Evolutionary conservation across 2,797 vertebrate species (phyloP), one percentile per base, ranked within the genome.

Genomic region (Pristis pectinata): DNA sequence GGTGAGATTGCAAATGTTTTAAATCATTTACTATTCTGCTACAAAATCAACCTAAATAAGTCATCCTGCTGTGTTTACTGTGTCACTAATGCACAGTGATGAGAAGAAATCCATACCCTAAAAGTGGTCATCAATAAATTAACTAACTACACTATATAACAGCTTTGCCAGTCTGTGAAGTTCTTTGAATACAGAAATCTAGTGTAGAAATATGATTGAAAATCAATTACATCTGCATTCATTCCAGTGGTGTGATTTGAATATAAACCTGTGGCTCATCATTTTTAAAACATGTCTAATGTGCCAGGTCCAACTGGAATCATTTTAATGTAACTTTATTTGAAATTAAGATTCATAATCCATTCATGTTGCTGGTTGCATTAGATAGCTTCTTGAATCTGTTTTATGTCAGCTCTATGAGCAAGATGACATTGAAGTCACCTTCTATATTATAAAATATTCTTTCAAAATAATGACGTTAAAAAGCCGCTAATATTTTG

Each of bases 301-400:
- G 4, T 94, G 92, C 70, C 92, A 94, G 70, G 15, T 72, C 70
- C 70, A 34, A 53, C 70, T 53, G 49, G 70, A 94, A 94, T 94
- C 92, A 94, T 76, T 94, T 94, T 94, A 76, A 17, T 94, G 92
- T 72, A 53, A 76, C 70, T n/a, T 76, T 94, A 93, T 76, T 74
- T 94, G 92, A 76, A 94, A 94, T 94, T 76, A 94, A 53, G 92
- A 74, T 94, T 94, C 67, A n/a, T 94, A 94, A 94, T 74, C 67
- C 49, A 53, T 49, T 53, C 15, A 15, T 56, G 72, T 74, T 72
- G 37, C 92, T 94, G 92, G 92, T 94, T 22, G 44, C 92, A 56
- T n/a, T 94, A 94, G 44, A 94, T 94, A 94, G 44, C 70, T 72
- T 34, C 70, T 22, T 94, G 67, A 94, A 76, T 53, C 70, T 76